A percentile compares a stretch with the other conserved stretches of the same genome.
These are phyloP conservation scores for Tetraneura akinire DNA, from an alignment of 1,140 invertebrate species.

Conservation along the genomic window DNA sequence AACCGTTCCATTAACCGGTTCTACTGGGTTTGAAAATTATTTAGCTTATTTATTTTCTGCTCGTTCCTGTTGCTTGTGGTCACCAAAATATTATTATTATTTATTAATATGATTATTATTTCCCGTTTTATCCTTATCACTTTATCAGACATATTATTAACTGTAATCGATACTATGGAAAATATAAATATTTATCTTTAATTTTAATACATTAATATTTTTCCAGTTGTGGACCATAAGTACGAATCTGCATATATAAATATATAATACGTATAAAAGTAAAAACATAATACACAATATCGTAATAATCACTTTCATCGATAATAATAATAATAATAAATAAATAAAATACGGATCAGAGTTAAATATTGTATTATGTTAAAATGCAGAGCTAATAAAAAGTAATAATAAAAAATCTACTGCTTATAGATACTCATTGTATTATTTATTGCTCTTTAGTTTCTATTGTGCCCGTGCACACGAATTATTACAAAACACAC, in stretches of 20 bases:
- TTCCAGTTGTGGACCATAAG: no score
- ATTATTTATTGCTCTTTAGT: not conserved
- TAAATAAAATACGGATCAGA: no score
- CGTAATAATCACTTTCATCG: no score
- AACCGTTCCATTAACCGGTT: slow-evolving; percentile 30
- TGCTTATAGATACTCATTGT: no score
- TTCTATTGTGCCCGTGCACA: not conserved
- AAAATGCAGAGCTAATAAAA: no score
- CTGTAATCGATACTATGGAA: not conserved
- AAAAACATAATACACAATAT: no score
- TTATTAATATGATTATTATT: not conserved
- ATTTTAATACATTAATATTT: no score
- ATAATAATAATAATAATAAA: no score
- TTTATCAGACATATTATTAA: not conserved
- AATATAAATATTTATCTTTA: not conserved
- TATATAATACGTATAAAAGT: no score
- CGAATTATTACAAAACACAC: not conserved
- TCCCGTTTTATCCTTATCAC: not conserved
- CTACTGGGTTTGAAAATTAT: slow-evolving; percentile 25
- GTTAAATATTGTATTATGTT: no score
- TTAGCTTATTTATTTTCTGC: not conserved
- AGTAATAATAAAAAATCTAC: no score
- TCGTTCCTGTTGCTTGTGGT: slow-evolving; percentile 17
- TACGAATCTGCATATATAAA: no score
- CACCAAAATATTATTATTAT: slow-evolving; percentile 19